These are phyloP conservation scores for Cladopsammia gracilis DNA, from an alignment of 64 coral and sea anemone species.

Conservation along the genomic window DNA sequence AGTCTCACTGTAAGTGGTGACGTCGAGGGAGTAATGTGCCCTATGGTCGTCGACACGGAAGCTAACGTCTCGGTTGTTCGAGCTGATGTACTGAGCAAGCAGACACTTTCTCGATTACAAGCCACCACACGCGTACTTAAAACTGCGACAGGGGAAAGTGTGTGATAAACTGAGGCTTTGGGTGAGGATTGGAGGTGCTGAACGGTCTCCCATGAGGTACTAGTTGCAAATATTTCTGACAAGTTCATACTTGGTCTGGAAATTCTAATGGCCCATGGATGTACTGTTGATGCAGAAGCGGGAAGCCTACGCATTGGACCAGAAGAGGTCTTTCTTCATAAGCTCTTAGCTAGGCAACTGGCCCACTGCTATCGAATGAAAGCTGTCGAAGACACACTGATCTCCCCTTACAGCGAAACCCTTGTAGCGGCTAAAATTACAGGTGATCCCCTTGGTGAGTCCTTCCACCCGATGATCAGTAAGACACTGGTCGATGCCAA, in stretches of 20 bases:
- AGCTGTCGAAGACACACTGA: constrained; percentile 4
- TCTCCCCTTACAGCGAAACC: constrained; percentile 1
- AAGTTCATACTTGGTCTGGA: constrained; percentile 45
- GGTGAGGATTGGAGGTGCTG: constrained; percentile 6
- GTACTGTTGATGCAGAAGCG: constrained; percentile 24
- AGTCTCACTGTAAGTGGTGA: constrained; percentile 9
- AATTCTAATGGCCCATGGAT: constrained; percentile 25
- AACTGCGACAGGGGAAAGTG: constrained; percentile 36
- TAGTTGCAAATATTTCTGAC: constrained; percentile 26
- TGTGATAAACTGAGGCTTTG: neutral
- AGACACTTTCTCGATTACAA: neutral
- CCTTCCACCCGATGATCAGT: neutral
- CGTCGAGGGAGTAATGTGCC: neutral
- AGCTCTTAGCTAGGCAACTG: neutral
- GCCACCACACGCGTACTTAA: neutral
- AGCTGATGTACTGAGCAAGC: constrained; percentile 27
- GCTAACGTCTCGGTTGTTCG: constrained; percentile 44
- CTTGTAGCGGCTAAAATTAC: neutral
- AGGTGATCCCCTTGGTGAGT: neutral
- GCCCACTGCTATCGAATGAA: neutral
- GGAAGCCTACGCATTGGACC: neutral
- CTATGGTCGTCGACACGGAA: constrained; percentile 32
- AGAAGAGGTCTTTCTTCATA: neutral
- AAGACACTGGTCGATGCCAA: constrained; percentile 14
- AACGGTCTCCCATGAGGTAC: neutral